Percentiles rank a stretch among this genome's conserved stretches.
Evolutionary conservation across 2,797 vertebrate species (phyloP).

Genomic region (Sebastes cheni): DNA sequence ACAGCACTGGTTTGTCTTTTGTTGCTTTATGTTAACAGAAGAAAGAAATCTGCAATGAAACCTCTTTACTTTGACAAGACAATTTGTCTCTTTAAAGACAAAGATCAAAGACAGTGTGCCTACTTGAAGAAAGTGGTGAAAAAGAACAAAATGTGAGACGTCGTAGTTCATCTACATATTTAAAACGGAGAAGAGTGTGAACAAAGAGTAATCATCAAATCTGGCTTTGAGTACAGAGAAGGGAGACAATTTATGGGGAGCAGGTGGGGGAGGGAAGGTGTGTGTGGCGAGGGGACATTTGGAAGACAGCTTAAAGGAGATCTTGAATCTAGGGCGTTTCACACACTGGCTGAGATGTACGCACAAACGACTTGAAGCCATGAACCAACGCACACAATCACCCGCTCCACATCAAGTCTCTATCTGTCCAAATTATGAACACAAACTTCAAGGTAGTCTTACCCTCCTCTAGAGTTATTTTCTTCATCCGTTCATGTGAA

Average conservation of each 20-base stretch:
- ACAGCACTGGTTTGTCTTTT: neutral
- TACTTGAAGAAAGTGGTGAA: neutral
- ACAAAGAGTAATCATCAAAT: neutral
- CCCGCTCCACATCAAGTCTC: neutral
- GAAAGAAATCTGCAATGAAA: neutral
- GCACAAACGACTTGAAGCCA: neutral
- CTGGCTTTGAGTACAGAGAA: neutral
- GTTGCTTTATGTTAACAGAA: neutral
- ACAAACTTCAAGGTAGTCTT: neutral
- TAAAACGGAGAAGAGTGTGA: neutral
- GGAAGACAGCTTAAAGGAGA: constrained; percentile 18
- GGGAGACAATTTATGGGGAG: neutral
- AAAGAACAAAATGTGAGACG: neutral
- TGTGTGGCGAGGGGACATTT: neutral
- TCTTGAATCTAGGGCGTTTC: constrained; percentile 11
- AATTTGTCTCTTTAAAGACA: neutral
- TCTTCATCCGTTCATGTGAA: no score
- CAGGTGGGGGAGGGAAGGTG: constrained; percentile 6
- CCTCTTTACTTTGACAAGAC: neutral
- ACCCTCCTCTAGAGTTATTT: neutral
- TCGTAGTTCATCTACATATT: neutral
- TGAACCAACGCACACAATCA: neutral
- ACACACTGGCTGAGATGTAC: neutral
- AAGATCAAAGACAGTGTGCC: neutral
- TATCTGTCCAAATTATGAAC: neutral